These are phyloP conservation scores for Trachemys scripta DNA, from an alignment of 2,113 vertebrate genomes.

Conservation along the genomic window DNA sequence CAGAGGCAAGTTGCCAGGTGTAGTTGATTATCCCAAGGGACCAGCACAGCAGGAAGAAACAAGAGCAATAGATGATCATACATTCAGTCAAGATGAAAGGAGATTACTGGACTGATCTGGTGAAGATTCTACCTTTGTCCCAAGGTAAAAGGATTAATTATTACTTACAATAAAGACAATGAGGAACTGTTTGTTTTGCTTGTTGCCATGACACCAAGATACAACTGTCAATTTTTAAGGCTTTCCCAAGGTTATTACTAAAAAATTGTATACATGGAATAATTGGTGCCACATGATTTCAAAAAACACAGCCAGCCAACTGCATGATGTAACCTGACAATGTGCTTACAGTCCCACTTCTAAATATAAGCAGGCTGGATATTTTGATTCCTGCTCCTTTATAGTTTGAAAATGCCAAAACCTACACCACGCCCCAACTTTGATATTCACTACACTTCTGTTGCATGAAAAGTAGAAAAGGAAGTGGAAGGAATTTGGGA, in stretches of 20 bases:
- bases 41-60: neutral
- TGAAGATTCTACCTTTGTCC: neutral
- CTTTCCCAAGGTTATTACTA: neutral
- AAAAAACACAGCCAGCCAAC: too few relatives aligned
- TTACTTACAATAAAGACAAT: neutral
- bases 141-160: neutral
- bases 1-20: neutral
- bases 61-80: neutral
- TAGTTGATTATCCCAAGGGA: neutral
- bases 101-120: neutral
- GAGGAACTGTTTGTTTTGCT: neutral
- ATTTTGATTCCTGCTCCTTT: slow-evolving; percentile 65
- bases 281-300: neutral
- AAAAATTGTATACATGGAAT: neutral
- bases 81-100: neutral
- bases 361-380: slow-evolving; percentile 51
- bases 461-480: neutral
- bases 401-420: slow-evolving; percentile 43
- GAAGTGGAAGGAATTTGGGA: neutral
- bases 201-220: fast-evolving
- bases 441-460: neutral
- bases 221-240: neutral
- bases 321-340: too few relatives aligned
- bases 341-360: neutral
- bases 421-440: neutral